A percentile compares a stretch with the other conserved stretches of the same genome.
Conservation (phyloP, 2,888 invertebrate genomes). For the Dascillus cervinus region DNA sequence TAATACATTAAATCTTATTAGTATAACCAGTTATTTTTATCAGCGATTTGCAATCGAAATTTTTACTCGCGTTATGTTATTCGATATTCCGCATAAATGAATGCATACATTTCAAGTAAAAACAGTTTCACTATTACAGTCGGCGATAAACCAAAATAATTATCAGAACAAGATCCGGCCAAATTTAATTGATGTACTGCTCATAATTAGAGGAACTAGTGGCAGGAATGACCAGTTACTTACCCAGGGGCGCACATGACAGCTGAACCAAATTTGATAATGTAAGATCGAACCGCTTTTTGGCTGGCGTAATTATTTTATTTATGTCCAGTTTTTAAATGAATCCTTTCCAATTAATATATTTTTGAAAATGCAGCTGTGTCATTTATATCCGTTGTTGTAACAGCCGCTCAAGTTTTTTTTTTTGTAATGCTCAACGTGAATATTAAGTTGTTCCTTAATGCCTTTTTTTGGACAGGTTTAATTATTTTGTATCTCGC, state of each 20-base stretch:
- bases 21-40: slow-evolving; percentile 4
- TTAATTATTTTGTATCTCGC: too few species aligned
- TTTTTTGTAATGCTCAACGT: slow-evolving; percentile 7
- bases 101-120: too few species aligned
- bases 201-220: too few species aligned
- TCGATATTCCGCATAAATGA: too few species aligned
- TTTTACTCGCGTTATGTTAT: too few species aligned
- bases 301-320: slow-evolving; percentile 6
- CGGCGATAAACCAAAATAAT: too few species aligned
- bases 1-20: slow-evolving; percentile 19
- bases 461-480: too few species aligned
- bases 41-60: too few species aligned
- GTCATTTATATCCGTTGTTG: slow-evolving; percentile 10
- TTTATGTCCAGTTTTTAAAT: slow-evolving; percentile 14
- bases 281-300: slow-evolving; percentile 4
- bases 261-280: slow-evolving; percentile 7
- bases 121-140: too few species aligned
- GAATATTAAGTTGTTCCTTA: slow-evolving; percentile 14
- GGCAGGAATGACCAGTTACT: too few species aligned
- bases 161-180: too few species aligned
- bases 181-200: too few species aligned
- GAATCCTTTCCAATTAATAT: slow-evolving; percentile 14
- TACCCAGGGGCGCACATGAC: slow-evolving; percentile 5
- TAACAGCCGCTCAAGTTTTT: slow-evolving; percentile 9
- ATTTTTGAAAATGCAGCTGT: slow-evolving; percentile 14